Conservation (phyloP, 30 jellyfish, hydroid and myxozoan species). For the Hydra vulgaris region DNA sequence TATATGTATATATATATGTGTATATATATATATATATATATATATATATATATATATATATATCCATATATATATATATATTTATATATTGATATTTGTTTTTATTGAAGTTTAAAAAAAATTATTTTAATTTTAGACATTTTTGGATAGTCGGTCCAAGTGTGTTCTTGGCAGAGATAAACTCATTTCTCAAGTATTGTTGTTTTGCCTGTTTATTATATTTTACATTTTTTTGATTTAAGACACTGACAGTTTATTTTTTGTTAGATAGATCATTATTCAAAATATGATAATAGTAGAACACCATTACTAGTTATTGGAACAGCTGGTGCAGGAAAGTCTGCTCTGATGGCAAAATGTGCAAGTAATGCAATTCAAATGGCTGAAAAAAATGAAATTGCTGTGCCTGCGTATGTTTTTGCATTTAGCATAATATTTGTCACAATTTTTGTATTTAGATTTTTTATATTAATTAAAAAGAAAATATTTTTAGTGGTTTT, state of each 20-base stretch:
- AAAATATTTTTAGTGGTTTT: conserved; percentile 39
- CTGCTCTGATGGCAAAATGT: conserved; percentile 93
- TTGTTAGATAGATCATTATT: not conserved
- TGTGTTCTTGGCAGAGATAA: conserved; percentile 96
- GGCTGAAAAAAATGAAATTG: conserved; percentile 34
- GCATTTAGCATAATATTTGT: not conserved
- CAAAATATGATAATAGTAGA: conserved; percentile 13
- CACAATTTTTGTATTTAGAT: too few species aligned
- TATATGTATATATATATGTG: too few species aligned
- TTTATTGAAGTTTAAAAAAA: too few species aligned
- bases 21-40: too few species aligned
- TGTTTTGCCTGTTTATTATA: not conserved
- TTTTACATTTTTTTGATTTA: too few species aligned
- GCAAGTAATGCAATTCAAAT: conserved; percentile 70
- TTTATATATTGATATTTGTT: not conserved
- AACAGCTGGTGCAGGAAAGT: conserved; percentile 97
- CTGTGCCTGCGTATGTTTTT: conserved; percentile 54
- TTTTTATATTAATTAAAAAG: too few species aligned
- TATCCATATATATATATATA: too few species aligned
- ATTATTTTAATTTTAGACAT: too few species aligned
- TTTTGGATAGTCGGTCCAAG: conserved; percentile 90
- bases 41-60: too few species aligned
- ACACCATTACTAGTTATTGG: conserved; percentile 76
- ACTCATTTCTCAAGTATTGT: conserved; percentile 49
- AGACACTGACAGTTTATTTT: too few species aligned